Evolutionary conservation across 1,140 invertebrate genomes (phyloP).

Genomic region (Philopotamus ludificatus): DNA sequence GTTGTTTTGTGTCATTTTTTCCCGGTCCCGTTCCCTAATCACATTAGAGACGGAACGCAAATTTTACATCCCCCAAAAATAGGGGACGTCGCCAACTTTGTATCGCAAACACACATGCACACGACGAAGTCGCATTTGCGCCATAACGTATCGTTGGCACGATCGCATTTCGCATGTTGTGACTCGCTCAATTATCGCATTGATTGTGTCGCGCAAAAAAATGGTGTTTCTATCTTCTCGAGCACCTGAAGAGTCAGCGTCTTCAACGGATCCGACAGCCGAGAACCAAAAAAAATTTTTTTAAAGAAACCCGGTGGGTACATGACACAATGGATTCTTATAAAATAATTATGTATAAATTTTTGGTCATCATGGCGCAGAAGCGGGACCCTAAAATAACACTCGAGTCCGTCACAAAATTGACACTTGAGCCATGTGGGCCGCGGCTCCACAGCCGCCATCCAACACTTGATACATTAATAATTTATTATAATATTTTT

Average conservation of each 20-base stretch:
- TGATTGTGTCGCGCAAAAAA: neutral
- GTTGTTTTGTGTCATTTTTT: slow-evolving; percentile 39
- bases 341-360: slow-evolving; percentile 20
- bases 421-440: slow-evolving; percentile 15
- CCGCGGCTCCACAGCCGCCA: neutral
- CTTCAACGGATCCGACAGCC: neutral
- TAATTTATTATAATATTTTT: neutral
- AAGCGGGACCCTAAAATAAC: slow-evolving; percentile 25
- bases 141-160: neutral
- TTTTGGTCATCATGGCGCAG: slow-evolving; percentile 9
- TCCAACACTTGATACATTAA: neutral
- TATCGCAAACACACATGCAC: neutral
- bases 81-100: neutral
- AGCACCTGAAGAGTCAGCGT: neutral
- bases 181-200: neutral
- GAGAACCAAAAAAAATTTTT: neutral
- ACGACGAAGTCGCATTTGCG: neutral
- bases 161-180: neutral
- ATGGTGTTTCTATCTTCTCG: neutral
- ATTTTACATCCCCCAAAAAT: neutral
- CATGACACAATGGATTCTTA: slow-evolving; percentile 5
- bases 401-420: slow-evolving; percentile 24
- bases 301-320: neutral
- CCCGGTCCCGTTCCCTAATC: slow-evolving; percentile 29
- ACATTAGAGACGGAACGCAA: slow-evolving; percentile 19